These are phyloP conservation scores for Pemphigus obesinymphae DNA, from an alignment of 1,140 invertebrate species.

Conservation along the genomic window DNA sequence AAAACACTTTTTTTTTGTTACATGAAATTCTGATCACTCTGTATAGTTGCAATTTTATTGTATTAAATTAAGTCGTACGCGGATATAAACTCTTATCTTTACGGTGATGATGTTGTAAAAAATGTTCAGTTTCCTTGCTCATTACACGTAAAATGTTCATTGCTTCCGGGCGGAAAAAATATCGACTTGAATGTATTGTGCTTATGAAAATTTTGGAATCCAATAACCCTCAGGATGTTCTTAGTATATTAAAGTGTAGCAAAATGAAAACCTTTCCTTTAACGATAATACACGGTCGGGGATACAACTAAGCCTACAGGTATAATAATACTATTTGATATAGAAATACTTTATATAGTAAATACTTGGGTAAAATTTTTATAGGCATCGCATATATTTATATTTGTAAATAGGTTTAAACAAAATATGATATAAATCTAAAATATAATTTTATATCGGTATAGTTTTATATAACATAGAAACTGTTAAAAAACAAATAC, in stretches of 20 bases:
- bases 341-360: too few species aligned
- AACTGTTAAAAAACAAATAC: too few species aligned
- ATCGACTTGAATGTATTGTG: not conserved
- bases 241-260: not conserved
- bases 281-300: not conserved
- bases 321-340: not conserved
- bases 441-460: too few species aligned
- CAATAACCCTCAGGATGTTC: slow-evolving; percentile 8
- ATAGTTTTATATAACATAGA: too few species aligned
- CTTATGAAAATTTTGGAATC: slow-evolving; percentile 7
- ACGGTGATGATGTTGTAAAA: not conserved
- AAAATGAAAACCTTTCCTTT: slow-evolving; percentile 2
- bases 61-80: not conserved
- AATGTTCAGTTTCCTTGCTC: not conserved
- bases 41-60: not conserved
- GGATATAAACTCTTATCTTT: not conserved
- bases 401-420: too few species aligned
- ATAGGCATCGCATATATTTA: too few species aligned
- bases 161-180: slow-evolving; percentile 1
- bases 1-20: too few species aligned
- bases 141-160: not conserved
- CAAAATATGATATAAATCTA: too few species aligned
- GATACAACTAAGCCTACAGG: too few species aligned
- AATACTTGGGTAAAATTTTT: not conserved
- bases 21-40: too few species aligned